These are phyloP conservation scores for Mallateleia sp. DNA, from an alignment of 2,888 invertebrate species.

Conservation along the genomic window DNA sequence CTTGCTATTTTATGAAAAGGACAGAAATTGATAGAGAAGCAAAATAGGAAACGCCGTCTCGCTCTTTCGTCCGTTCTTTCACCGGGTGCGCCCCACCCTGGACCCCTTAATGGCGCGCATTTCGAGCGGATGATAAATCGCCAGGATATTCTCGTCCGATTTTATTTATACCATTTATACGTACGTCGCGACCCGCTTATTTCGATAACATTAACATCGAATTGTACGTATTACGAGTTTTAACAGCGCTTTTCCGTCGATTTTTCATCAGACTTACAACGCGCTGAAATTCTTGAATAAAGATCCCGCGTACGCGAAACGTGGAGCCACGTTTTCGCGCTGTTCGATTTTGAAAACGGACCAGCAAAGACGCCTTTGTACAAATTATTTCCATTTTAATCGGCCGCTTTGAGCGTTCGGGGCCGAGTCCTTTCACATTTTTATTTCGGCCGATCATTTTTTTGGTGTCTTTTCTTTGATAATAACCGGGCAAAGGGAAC, in stretches of 20 bases:
- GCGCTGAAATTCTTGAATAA: not conserved
- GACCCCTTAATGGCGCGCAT: constrained; percentile 78
- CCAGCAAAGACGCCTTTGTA: too few species aligned
- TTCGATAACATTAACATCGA: constrained; percentile 83
- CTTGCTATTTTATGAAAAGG: constrained; percentile 63
- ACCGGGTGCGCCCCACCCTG: constrained; percentile 4
- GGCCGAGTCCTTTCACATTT: constrained; percentile 40
- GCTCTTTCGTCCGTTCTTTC: not conserved
- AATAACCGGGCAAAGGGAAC: constrained; percentile 62
- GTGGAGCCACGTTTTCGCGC: too few species aligned
- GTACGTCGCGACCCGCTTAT: constrained; percentile 80
- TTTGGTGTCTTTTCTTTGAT: constrained; percentile 83
- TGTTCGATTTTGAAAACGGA: too few species aligned
- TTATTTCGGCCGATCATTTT: constrained; percentile 77
- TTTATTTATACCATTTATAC: constrained; percentile 87
- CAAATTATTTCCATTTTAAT: constrained; percentile 55
- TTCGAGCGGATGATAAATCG: constrained; percentile 86
- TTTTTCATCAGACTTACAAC: not conserved
- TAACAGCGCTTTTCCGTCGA: not conserved
- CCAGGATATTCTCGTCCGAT: constrained; percentile 82
- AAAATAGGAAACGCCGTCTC: constrained; percentile 32
- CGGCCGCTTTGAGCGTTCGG: constrained; percentile 48
- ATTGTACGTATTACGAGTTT: not conserved
- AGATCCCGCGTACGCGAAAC: too few species aligned
- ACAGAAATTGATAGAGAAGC: constrained; percentile 69